phyloP scores from a whole-genome alignment of 2,888 invertebrate species.

The Liopterus haemorrhoidalis region DNA sequence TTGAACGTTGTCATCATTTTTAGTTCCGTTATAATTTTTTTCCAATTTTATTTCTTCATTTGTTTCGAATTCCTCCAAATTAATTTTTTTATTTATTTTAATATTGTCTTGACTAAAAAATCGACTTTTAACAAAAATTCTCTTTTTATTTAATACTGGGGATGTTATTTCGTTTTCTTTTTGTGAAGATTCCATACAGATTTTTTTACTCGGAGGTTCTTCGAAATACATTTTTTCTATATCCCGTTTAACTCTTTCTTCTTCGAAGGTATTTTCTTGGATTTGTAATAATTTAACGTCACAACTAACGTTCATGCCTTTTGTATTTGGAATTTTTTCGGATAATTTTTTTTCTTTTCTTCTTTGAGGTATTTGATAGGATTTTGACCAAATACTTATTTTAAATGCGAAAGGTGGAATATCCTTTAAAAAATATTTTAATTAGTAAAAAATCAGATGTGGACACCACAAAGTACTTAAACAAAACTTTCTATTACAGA shows the following conservation, averaged over 20 bases:
- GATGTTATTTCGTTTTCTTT: slow-evolving; percentile 9
- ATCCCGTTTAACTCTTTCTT: slow-evolving; percentile 4
- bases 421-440: slow-evolving; percentile 2
- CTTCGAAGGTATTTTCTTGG: slow-evolving; percentile 7
- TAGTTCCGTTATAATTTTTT: no score
- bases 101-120: not conserved
- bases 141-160: slow-evolving; percentile 7
- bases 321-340: no score
- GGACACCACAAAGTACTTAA: no score
- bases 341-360: no score
- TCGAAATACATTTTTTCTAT: not conserved
- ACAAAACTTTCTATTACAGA: slow-evolving; percentile 8
- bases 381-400: slow-evolving; percentile 2
- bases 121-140: slow-evolving; percentile 8
- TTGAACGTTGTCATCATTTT: no score
- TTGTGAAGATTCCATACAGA: not conserved
- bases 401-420: not conserved
- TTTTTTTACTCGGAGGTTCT: slow-evolving; percentile 6
- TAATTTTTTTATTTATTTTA: not conserved
- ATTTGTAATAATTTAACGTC: not conserved
- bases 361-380: no score
- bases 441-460: no score
- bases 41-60: slow-evolving; percentile 3
- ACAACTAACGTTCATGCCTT: no score
- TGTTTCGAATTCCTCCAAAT: not conserved